These are phyloP conservation scores for Spodoptera litura DNA, from an alignment of 1,140 invertebrate genomes.

Conservation along the genomic window DNA sequence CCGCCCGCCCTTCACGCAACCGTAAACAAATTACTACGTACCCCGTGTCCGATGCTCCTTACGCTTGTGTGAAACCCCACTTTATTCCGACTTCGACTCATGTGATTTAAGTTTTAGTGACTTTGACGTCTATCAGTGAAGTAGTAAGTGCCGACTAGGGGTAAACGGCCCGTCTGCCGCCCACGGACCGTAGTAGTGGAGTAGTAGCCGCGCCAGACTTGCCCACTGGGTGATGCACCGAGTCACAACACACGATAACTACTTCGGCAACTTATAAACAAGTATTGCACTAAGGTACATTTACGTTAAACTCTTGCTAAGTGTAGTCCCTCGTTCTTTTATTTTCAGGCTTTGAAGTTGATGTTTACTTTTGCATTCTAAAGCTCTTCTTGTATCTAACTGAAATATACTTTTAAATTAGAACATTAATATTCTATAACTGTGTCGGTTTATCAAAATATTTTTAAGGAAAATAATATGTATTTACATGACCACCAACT, in stretches of 20 bases:
- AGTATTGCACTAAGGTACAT: constrained; percentile 30
- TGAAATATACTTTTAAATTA: constrained; percentile 19
- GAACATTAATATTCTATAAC: background rate
- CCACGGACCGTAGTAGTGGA: constrained; percentile 71
- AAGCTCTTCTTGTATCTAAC: background rate
- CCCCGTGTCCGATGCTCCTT: constrained; percentile 45
- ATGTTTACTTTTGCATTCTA: background rate
- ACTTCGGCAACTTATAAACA: constrained; percentile 49
- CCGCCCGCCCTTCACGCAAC: constrained; percentile 62
- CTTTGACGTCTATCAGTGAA: constrained; percentile 54
- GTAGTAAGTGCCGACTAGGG: constrained; percentile 52
- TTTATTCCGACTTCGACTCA: constrained; percentile 36
- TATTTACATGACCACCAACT: background rate
- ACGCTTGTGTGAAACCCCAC: constrained; percentile 43
- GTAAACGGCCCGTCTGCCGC: constrained; percentile 67
- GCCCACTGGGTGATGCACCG: constrained; percentile 63
- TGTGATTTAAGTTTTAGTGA: constrained; percentile 57
- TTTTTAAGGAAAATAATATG: constrained; percentile 1
- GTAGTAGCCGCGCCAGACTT: constrained; percentile 66
- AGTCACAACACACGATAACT: constrained; percentile 42
- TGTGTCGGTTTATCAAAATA: constrained; percentile 13
- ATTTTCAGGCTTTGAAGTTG: background rate
- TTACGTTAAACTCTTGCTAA: background rate
- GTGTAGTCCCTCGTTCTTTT: background rate
- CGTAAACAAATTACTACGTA: constrained; percentile 66